These are phyloP conservation scores for Diglossa cyanea DNA, from an alignment of 2,797 vertebrate species.

Conservation along the genomic window DNA sequence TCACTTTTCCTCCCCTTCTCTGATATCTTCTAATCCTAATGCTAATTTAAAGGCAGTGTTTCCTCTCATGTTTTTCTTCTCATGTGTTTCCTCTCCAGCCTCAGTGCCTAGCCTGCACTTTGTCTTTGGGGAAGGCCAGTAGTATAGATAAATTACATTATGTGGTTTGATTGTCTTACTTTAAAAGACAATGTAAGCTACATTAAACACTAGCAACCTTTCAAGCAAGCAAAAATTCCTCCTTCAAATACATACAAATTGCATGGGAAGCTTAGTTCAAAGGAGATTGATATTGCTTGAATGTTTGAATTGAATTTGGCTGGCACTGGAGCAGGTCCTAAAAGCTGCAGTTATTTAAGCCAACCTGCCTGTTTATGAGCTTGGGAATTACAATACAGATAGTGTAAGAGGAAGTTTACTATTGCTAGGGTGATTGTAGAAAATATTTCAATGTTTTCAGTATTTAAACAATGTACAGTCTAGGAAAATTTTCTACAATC, in stretches of 20 bases:
- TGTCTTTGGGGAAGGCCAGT: constrained; percentile 13
- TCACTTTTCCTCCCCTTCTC: background rate
- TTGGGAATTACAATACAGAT: background rate
- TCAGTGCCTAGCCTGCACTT: background rate
- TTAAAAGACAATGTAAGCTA: constrained; percentile 28
- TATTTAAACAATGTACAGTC: background rate
- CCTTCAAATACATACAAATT: constrained; percentile 11
- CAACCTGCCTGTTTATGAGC: background rate
- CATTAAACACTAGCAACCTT: constrained; percentile 13
- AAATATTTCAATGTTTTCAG: background rate
- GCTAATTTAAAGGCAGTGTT: background rate
- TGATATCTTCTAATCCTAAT: background rate
- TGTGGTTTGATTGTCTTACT: constrained; percentile 27
- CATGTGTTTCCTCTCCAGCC: background rate
- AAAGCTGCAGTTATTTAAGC: background rate
- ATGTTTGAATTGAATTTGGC: background rate
- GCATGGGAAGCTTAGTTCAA: background rate
- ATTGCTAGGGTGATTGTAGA: background rate
- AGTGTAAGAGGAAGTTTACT: background rate
- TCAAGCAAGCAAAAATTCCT: background rate
- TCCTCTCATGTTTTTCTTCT: background rate
- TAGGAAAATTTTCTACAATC: background rate
- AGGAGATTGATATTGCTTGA: background rate
- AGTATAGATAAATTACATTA: background rate
- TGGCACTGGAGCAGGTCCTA: background rate